phyloP scores from a whole-genome alignment of 23 tunicate genomes.

The Aplidium turbinatum region DNA sequence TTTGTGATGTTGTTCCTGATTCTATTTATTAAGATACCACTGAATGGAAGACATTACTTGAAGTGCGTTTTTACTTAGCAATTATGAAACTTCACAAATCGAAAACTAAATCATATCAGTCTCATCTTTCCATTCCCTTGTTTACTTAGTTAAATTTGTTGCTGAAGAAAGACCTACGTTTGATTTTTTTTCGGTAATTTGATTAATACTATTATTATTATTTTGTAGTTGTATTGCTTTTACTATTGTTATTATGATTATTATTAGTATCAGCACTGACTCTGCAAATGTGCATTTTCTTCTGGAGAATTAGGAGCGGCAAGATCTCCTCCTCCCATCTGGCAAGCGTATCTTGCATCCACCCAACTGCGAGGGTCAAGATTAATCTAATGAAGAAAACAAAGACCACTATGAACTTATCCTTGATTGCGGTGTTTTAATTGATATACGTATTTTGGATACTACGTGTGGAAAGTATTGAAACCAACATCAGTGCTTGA shows the following conservation, averaged over 20 bases:
- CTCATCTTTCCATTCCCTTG: no score
- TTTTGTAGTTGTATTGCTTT: no score
- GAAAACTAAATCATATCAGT: no score
- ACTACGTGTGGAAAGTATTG: background rate
- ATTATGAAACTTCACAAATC: no score
- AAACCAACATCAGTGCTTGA: background rate
- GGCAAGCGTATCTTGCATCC: conserved; percentile 73
- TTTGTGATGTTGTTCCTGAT: no score
- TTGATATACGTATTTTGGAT: background rate
- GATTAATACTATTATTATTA: no score
- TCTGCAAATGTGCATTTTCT: conserved; percentile 36
- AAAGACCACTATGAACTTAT: background rate
- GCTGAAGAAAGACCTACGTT: no score
- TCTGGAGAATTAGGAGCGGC: conserved; percentile 65
- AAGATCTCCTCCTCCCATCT: conserved; percentile 61
- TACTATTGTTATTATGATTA: background rate
- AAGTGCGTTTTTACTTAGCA: no score
- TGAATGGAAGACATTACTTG: no score
- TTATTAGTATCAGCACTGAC: conserved; percentile 12
- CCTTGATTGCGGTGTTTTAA: background rate
- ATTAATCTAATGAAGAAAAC: conserved; percentile 1
- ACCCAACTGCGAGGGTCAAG: conserved; percentile 51
- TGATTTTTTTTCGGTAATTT: no score
- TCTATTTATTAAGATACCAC: no score
- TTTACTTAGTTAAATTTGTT: no score